phyloP scores from a whole-genome alignment of 2,797 vertebrate species.

The Microctenopoma steveboyesi region DNA sequence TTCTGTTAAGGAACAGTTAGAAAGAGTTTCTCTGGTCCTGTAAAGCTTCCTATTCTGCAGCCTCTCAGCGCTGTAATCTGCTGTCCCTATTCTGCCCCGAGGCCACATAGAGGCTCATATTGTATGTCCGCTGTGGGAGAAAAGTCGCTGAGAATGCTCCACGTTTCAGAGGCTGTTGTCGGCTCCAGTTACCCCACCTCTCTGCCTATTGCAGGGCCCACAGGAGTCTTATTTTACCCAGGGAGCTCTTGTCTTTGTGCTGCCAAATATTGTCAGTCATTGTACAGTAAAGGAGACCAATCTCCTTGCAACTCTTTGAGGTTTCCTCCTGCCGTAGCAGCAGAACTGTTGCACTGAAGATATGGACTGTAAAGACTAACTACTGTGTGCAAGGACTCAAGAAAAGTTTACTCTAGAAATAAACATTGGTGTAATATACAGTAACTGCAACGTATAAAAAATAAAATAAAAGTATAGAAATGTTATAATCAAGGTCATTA shows the following conservation, averaged over 20 bases:
- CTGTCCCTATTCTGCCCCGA: conserved; percentile 47
- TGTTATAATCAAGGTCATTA: too few species aligned
- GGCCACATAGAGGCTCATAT: conserved; percentile 72
- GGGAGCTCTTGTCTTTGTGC: conserved; percentile 57
- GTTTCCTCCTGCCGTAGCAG: conserved; percentile 28
- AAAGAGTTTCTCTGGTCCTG: conserved; percentile 63
- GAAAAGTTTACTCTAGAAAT: not conserved
- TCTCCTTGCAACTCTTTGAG: conserved; percentile 47
- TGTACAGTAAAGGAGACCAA: conserved; percentile 51
- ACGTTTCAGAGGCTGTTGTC: conserved; percentile 60
- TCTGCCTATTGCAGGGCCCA: conserved; percentile 66
- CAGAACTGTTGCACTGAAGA: conserved; percentile 21
- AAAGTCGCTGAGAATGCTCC: conserved; percentile 69
- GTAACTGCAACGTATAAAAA: too few species aligned
- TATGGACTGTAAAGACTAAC: conserved; percentile 14
- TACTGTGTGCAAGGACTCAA: conserved; percentile 1
- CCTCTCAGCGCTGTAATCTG: conserved; percentile 79
- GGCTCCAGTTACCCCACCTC: conserved; percentile 69
- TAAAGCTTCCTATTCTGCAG: conserved; percentile 71
- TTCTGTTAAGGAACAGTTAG: conserved; percentile 36
- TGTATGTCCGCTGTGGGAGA: conserved; percentile 79
- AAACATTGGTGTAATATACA: too few species aligned
- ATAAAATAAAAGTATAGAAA: too few species aligned
- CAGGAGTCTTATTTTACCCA: conserved; percentile 76
- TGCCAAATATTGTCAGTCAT: conserved; percentile 65